Base-by-base conservation (phyloP, 2,888 invertebrate genomes). In the Labia minor region DNA sequence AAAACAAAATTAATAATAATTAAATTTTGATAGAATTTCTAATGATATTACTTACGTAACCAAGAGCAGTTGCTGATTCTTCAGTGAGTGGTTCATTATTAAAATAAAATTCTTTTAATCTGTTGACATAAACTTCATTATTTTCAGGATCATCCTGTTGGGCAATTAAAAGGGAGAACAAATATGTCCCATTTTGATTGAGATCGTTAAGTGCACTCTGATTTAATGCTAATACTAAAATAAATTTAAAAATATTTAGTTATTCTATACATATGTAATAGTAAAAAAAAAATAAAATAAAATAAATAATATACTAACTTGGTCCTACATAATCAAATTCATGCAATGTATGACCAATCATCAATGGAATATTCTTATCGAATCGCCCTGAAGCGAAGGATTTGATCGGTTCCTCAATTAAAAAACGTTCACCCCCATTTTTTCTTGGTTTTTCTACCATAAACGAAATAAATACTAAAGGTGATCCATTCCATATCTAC, bases 241-340 rank as follows among this genome's bases (percentile, higher is more conserved):
- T n/a, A n/a, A n/a, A n/a, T n/a, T n/a, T n/a, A n/a, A n/a, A n/a
- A n/a, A n/a, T n/a, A n/a, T n/a, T n/a, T n/a, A n/a, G n/a, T n/a
- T n/a, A n/a, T n/a, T n/a, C n/a, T n/a, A n/a, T n/a, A n/a, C n/a
- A n/a, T n/a, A n/a, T n/a, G n/a, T n/a, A n/a, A n/a, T n/a, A n/a
- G n/a, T n/a, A n/a, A n/a, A n/a, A n/a, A n/a, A n/a, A n/a, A n/a
- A n/a, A n/a, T n/a, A n/a, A n/a, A n/a, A n/a, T n/a, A n/a, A n/a
- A n/a, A n/a, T n/a, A n/a, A n/a, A n/a, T n/a, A n/a, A n/a, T 8
- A 33, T 33, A 11, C 82, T 82, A 72, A 88, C 88, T 75, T 69
- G 82, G 81, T 8, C 85, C 85, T 67, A 81, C 79, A 71, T 82
- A 81, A 66, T 81, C 84, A 77, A 88, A 86, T 76, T 89, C 89